phyloP scores from a whole-genome alignment of 2,797 vertebrate genomes.

The Rhabdophis nuchalis region DNA sequence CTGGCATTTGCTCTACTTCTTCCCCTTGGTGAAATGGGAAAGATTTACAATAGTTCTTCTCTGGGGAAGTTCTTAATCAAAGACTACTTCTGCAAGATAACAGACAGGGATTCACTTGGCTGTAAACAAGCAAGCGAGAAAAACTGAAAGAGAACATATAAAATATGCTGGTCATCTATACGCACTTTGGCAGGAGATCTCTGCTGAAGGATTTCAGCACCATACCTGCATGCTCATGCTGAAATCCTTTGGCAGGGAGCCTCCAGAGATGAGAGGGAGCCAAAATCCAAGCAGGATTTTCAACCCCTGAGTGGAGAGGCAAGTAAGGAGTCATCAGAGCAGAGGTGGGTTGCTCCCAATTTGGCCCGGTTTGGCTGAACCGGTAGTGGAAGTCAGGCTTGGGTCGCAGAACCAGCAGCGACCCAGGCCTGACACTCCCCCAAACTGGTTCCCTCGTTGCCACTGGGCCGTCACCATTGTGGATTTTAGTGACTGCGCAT shows the following conservation, averaged over 20 bases:
- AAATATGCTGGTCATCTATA: not conserved
- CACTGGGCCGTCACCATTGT: too few species aligned
- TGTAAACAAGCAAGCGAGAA: constrained; percentile 7
- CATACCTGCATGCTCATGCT: too few species aligned
- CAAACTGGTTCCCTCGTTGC: too few species aligned
- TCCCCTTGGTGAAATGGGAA: constrained; percentile 1
- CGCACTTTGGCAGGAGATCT: not conserved
- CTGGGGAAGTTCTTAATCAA: constrained; percentile 19
- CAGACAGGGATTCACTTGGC: constrained; percentile 11
- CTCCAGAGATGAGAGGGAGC: not conserved
- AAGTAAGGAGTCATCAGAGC: not conserved
- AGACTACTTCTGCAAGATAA: not conserved
- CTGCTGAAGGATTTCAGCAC: too few species aligned
- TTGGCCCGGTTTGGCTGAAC: too few species aligned
- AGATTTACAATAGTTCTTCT: not conserved
- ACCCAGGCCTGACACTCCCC: too few species aligned
- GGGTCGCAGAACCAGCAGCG: too few species aligned
- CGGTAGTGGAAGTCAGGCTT: too few species aligned
- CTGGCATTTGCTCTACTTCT: not conserved
- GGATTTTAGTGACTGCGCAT: too few species aligned
- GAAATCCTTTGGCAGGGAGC: not conserved
- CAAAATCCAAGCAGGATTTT: not conserved
- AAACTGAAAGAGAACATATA: not conserved
- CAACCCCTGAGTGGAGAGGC: not conserved
- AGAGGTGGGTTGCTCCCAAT: too few species aligned